These are phyloP conservation scores for Oenanthe melanoleuca DNA, from an alignment of 2,113 vertebrate species.

Conservation along the genomic window DNA sequence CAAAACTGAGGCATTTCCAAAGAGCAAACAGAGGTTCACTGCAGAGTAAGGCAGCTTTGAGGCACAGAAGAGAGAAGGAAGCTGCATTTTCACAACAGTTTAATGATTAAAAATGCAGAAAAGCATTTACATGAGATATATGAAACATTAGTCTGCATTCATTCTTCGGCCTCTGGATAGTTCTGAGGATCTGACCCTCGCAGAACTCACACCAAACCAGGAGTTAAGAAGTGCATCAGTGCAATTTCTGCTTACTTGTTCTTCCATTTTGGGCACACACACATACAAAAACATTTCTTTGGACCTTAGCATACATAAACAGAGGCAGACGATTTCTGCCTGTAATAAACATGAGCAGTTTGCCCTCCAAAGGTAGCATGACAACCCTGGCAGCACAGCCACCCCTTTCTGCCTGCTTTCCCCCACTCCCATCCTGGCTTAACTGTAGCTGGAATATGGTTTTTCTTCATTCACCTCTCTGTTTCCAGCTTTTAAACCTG, in stretches of 20 bases:
- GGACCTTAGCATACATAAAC: background rate
- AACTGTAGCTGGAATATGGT: fast-evolving
- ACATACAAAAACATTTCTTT: background rate
- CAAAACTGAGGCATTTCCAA: background rate
- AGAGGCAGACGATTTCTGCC: background rate
- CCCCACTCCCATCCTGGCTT: fast-evolving
- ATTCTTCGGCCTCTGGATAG: background rate
- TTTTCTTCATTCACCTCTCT: background rate
- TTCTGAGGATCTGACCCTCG: background rate
- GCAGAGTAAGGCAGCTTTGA: background rate
- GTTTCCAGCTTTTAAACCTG: background rate
- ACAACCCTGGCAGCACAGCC: background rate
- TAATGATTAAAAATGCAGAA: background rate
- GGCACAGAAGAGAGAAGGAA: background rate
- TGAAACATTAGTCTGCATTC: background rate
- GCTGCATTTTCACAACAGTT: background rate
- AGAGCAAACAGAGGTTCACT: background rate
- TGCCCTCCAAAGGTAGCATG: background rate
- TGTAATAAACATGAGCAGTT: background rate
- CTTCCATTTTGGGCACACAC: background rate
- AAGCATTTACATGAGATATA: background rate
- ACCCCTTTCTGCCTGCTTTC: background rate
- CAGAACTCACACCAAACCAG: background rate
- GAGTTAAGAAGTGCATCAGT: background rate
- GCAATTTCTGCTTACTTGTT: background rate